These are phyloP conservation scores for Scelioninae gen. 2 DNA, from an alignment of 2,888 invertebrate species.

Conservation along the genomic window DNA sequence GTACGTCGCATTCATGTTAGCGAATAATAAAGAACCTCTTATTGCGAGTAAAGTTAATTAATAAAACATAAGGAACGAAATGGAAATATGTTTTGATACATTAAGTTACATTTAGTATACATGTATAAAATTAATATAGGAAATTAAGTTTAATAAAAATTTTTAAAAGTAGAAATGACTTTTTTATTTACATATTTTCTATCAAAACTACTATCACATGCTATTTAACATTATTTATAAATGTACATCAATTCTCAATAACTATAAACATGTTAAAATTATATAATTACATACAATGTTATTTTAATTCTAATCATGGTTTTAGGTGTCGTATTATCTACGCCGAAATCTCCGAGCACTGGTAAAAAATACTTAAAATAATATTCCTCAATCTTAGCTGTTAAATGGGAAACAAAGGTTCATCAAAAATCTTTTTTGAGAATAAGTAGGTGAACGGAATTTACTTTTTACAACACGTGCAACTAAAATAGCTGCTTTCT, in stretches of 20 bases:
- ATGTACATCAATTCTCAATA: too few species aligned
- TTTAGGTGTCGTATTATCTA: slow-evolving; percentile 8
- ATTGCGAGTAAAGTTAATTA: slow-evolving; percentile 9
- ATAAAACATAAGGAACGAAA: background rate
- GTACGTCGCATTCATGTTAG: slow-evolving; percentile 34
- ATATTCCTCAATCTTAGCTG: slow-evolving; percentile 20
- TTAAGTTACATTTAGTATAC: background rate
- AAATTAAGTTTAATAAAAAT: slow-evolving; percentile 9
- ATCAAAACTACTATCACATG: slow-evolving; percentile 7
- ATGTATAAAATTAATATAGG: slow-evolving; percentile 2
- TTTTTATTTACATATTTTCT: slow-evolving; percentile 11
- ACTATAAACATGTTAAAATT: slow-evolving; percentile 6
- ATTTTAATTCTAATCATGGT: background rate
- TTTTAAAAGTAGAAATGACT: background rate
- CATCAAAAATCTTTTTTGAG: slow-evolving; percentile 1
- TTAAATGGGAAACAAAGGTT: slow-evolving; percentile 13
- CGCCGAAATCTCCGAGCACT: slow-evolving; percentile 4
- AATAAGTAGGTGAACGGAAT: slow-evolving; percentile 15
- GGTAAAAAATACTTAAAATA: slow-evolving; percentile 23
- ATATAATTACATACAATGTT: slow-evolving; percentile 8
- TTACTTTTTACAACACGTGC: too few species aligned
- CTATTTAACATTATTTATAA: slow-evolving; percentile 8
- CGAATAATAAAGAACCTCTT: slow-evolving; percentile 41
- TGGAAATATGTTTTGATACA: background rate
- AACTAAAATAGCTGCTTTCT: too few species aligned